These are phyloP conservation scores for Sitophilus oryzae DNA, from an alignment of 1,140 invertebrate genomes.

Conservation along the genomic window DNA sequence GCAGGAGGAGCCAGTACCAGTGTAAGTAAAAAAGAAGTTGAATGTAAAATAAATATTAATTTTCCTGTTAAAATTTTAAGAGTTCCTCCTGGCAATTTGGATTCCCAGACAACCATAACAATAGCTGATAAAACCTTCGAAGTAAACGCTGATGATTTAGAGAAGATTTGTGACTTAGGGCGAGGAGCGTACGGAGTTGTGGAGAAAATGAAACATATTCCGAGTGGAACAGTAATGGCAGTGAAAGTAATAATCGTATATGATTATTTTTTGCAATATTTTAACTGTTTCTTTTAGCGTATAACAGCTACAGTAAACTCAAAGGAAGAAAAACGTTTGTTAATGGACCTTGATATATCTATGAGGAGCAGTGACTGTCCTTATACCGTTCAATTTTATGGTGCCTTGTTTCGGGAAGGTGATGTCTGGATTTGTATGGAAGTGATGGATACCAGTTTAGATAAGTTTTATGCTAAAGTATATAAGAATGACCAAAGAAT, in stretches of 20 bases:
- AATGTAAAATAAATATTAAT: neutral
- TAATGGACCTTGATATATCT: conserved; percentile 95
- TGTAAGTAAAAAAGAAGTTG: conserved; percentile 40
- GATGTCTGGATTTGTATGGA: conserved; percentile 99
- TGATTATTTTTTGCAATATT: conserved; percentile 1
- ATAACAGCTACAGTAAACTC: conserved; percentile 77
- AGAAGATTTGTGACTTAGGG: conserved; percentile 83
- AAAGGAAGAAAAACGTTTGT: conserved; percentile 84
- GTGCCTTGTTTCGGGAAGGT: conserved; percentile 90
- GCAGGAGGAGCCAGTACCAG: conserved; percentile 42
- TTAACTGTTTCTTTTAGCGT: conserved; percentile 18
- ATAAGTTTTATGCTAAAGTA: conserved; percentile 90
- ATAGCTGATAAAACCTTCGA: conserved; percentile 80
- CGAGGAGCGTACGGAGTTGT: conserved; percentile 94
- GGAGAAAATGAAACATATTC: conserved; percentile 90
- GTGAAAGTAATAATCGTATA: conserved; percentile 59
- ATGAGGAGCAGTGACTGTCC: conserved; percentile 92
- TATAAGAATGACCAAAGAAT: conserved; percentile 72
- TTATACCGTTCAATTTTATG: conserved; percentile 97
- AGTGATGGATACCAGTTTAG: conserved; percentile 95
- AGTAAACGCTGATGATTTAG: conserved; percentile 86
- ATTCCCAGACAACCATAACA: conserved; percentile 79
- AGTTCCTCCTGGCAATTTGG: conserved; percentile 73
- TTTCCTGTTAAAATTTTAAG: conserved; percentile 45
- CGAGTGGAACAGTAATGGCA: conserved; percentile 85